Evolutionary conservation across 2,797 vertebrate genomes (phyloP).

Genomic region (Menidia menidia): DNA sequence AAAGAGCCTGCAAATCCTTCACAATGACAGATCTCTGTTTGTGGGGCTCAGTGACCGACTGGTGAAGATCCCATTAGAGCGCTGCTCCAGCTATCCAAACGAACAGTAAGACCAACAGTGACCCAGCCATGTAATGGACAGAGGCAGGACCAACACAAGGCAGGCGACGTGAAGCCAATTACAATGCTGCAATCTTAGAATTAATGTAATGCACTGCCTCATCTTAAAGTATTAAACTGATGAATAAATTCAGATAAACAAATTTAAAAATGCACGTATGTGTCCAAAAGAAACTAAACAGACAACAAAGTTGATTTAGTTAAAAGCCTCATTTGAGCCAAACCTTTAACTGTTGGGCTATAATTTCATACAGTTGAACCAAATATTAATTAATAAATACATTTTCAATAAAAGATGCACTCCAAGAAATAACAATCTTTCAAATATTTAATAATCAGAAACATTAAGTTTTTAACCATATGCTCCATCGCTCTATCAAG

Average conservation of each 20-base stretch:
- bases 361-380: conserved; percentile 19
- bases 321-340: conserved; percentile 39
- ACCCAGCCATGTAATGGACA: background rate
- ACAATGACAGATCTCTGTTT: conserved; percentile 90
- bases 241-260: conserved; percentile 12
- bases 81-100: conserved; percentile 75
- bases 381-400: conserved; percentile 21
- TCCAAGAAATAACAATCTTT: background rate
- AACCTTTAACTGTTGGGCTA: conserved; percentile 18
- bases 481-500: background rate
- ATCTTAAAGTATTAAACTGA: background rate
- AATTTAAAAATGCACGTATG: background rate
- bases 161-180: background rate
- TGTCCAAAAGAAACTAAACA: conserved; percentile 19
- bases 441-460: background rate
- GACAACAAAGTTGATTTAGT: conserved; percentile 51
- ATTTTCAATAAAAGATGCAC: conserved; percentile 9
- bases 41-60: conserved; percentile 90
- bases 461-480: background rate
- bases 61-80: conserved; percentile 90
- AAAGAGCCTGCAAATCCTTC: conserved; percentile 90
- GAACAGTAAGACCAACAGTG: conserved; percentile 63
- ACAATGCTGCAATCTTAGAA: background rate
- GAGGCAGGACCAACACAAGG: background rate
- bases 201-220: background rate